Evolutionary conservation across 2,888 invertebrate genomes (phyloP), one percentile per base, ranked within the genome.

Genomic region (Diarsia dahlii): DNA sequence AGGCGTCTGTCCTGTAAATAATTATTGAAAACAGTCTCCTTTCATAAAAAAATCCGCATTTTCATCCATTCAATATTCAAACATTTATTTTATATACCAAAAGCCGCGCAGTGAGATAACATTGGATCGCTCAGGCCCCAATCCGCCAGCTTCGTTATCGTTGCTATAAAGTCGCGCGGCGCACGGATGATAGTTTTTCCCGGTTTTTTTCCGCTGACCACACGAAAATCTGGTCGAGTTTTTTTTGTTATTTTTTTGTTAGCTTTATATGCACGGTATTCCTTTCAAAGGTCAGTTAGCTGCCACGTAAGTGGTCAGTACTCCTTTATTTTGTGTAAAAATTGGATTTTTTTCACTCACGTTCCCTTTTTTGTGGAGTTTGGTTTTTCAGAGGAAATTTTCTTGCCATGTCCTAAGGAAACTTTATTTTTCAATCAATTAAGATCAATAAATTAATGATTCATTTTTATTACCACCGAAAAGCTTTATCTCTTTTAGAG

Each of bases 81-180:
- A 74, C 66, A 82, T 70, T 72, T 79, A 82, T 74, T 82, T 82
- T 74, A 72, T 82, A 85, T 80, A 62, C 70, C 72, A 74, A 84
- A 87, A 86, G 81, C 81, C 78, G 80, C 76, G 79, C 81, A 80
- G 76, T 76, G 84, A 86, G 89, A 86, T 87, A 88, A 81, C 88
- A 87, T 86, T 83, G 88, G 80, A 85, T 85, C 87, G 86, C 88
- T 88, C 71, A 74, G 81, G 84, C 83, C 64, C 81, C 87, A 85
- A 88, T 86, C 89, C 80, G 84, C 88, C 72, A 84, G 91, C 90
- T 93, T 92, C 92, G 93, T 92, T 94, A 94, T 92, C 93, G 91
- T 87, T 67, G 84, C 91, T 92, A 92, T 93, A 93, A 94, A 94
- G 92, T 92, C 92, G 88, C 88, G 87, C 81, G 79, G 88, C 84